These are phyloP conservation scores for Pseudomyrmex flavicornis DNA, from an alignment of 1,140 invertebrate genomes.

Conservation along the genomic window DNA sequence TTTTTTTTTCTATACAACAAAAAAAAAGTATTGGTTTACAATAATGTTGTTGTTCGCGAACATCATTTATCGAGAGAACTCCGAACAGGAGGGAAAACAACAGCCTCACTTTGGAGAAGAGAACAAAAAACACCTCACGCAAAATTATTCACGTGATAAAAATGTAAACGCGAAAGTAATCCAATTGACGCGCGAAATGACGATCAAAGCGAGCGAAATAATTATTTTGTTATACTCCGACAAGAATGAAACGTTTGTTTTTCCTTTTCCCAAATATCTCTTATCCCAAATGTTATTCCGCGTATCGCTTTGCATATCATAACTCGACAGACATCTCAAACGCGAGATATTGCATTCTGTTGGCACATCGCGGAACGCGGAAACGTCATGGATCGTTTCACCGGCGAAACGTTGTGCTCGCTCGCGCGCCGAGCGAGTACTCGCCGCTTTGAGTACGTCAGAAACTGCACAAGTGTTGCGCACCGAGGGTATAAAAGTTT, in stretches of 20 bases:
- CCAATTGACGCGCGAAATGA: not conserved
- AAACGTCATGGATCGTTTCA: slow-evolving; percentile 11
- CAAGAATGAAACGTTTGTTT: no score
- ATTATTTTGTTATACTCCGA: no score
- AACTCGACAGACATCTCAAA: not conserved
- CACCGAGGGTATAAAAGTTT: slow-evolving; percentile 42
- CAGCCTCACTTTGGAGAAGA: no score
- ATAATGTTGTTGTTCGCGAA: slow-evolving; percentile 9
- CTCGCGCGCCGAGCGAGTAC: not conserved
- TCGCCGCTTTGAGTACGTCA: slow-evolving; percentile 30
- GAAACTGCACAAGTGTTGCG: slow-evolving; percentile 23
- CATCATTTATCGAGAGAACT: not conserved
- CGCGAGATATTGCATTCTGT: not conserved
- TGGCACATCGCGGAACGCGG: not conserved
- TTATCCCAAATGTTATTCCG: not conserved
- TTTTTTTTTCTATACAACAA: not conserved
- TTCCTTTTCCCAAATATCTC: no score
- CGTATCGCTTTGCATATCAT: not conserved
- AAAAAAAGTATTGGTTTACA: not conserved
- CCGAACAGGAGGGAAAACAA: no score
- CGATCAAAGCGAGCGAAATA: not conserved
- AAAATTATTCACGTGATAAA: no score
- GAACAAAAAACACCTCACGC: no score
- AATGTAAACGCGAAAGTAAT: no score
- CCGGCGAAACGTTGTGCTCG: slow-evolving; percentile 15